Evolutionary conservation across 2,888 invertebrate species (phyloP).

Genomic region (Platycheirus rosarum): DNA sequence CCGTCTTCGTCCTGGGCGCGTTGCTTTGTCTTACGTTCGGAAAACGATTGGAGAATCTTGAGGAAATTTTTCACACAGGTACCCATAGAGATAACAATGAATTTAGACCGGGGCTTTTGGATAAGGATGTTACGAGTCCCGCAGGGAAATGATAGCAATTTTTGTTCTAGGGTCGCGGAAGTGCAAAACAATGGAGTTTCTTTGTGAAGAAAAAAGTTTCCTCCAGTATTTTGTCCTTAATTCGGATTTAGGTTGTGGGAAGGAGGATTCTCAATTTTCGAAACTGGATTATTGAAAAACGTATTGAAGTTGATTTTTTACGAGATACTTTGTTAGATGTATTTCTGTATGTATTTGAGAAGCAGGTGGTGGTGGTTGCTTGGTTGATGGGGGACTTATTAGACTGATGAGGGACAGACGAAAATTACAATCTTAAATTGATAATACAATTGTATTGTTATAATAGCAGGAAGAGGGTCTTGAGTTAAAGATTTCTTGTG

Average conservation of each 20-base stretch:
- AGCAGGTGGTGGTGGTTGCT: too few species aligned
- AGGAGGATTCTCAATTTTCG: slow-evolving; percentile 35
- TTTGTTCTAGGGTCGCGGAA: slow-evolving; percentile 28
- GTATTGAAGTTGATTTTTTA: slow-evolving; percentile 61
- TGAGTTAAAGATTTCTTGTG: too few species aligned
- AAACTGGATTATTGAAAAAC: slow-evolving; percentile 64
- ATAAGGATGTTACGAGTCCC: slow-evolving; percentile 47
- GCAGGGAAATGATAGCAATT: slow-evolving; percentile 28
- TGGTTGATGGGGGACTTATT: slow-evolving; percentile 21
- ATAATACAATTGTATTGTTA: too few species aligned
- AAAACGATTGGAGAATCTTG: slow-evolving; percentile 17
- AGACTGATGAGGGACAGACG: not conserved
- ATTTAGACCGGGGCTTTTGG: slow-evolving; percentile 31
- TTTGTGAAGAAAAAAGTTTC: not conserved
- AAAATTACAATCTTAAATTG: slow-evolving; percentile 5
- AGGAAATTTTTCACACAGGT: not conserved
- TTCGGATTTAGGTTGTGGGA: slow-evolving; percentile 40
- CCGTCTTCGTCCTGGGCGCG: not conserved
- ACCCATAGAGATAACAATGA: not conserved
- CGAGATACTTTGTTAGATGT: slow-evolving; percentile 35
- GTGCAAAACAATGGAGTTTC: slow-evolving; percentile 51
- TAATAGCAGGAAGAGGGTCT: too few species aligned
- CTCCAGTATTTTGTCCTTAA: slow-evolving; percentile 41
- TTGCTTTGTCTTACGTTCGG: slow-evolving; percentile 18
- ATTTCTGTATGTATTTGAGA: too few species aligned